phyloP scores from a whole-genome alignment of 2,113 vertebrate species.

The Myocastor coypus region DNA sequence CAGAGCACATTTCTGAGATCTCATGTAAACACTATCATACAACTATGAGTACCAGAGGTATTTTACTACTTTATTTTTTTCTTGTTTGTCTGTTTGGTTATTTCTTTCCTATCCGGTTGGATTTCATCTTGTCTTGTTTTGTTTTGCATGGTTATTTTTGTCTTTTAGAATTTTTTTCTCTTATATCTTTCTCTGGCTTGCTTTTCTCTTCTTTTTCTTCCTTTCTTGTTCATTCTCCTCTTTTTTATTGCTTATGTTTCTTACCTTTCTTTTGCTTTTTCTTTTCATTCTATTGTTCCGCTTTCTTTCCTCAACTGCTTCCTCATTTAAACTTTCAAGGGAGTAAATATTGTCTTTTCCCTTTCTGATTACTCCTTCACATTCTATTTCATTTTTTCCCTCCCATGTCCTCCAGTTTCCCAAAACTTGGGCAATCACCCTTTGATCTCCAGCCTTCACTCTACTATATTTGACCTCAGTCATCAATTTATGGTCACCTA shows the following conservation, averaged over 20 bases:
- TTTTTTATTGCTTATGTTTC: neutral
- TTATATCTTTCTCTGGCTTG: neutral
- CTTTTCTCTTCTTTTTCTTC: neutral
- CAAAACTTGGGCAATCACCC: neutral
- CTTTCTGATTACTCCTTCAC: neutral
- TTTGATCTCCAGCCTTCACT: neutral
- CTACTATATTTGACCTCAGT: no score
- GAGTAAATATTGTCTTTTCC: neutral
- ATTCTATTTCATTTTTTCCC: neutral
- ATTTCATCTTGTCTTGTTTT: neutral
- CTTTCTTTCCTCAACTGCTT: neutral
- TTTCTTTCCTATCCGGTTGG: neutral
- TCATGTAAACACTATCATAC: neutral
- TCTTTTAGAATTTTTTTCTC: neutral
- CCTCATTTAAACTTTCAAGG: neutral
- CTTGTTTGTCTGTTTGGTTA: neutral
- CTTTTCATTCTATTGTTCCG: neutral
- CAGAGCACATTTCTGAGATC: neutral
- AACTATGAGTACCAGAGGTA: neutral
- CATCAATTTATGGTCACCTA: neutral
- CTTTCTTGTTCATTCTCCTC: neutral
- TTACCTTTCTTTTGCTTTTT: neutral
- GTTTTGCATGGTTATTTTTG: neutral
- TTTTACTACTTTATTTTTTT: neutral
- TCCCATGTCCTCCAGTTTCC: neutral